phyloP scores from a whole-genome alignment of 2,888 invertebrate species.

The Strigamia maritima region DNA sequence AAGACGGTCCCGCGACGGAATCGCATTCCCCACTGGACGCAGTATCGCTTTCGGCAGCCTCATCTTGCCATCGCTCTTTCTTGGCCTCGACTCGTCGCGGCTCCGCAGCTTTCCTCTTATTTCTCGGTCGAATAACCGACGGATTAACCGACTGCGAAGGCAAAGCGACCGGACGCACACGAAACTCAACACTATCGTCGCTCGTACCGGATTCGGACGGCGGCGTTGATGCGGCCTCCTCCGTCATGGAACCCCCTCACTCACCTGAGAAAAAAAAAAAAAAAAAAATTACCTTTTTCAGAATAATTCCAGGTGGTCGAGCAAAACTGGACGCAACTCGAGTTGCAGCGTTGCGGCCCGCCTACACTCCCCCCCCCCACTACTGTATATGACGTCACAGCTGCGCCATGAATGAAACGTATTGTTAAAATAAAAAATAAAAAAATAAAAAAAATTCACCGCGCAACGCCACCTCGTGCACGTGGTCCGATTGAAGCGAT shows the following conservation, averaged over 20 bases:
- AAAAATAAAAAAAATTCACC: not conserved
- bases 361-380: not conserved
- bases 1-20: conserved; percentile 20
- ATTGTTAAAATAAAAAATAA: not conserved
- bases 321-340: not conserved
- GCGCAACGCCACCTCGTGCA: not conserved
- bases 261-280: not conserved
- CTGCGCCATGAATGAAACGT: not conserved
- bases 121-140: conserved; percentile 58
- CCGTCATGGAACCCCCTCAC: not conserved
- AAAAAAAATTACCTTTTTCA: not conserved
- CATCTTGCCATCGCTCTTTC: conserved; percentile 22
- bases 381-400: not conserved
- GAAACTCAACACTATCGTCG: conserved; percentile 65
- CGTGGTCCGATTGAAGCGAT: not conserved
- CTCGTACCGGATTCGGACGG: conserved; percentile 60
- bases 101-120: conserved; percentile 67
- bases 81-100: conserved; percentile 59
- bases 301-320: not conserved
- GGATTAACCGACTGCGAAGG: not conserved
- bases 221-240: not conserved
- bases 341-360: no score
- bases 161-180: conserved; percentile 55
- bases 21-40: conserved; percentile 5
- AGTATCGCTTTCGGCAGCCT: conserved; percentile 12